Evolutionary conservation across 2,113 vertebrate genomes (phyloP), one percentile per base, ranked within the genome.

Genomic region (Gallinago media): DNA sequence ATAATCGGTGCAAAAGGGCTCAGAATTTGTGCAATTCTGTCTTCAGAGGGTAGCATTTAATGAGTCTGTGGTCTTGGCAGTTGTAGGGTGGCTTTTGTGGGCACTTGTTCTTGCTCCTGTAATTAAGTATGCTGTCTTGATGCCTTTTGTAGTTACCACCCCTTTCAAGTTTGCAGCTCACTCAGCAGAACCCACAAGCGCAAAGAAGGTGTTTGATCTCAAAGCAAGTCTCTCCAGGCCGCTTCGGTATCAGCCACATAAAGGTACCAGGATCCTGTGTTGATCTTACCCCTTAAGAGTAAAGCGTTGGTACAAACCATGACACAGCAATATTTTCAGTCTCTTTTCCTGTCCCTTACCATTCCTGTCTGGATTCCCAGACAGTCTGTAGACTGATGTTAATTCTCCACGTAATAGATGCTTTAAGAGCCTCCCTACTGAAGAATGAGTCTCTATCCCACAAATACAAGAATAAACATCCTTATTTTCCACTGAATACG

Each of bases 201-300:
- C 97, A 7, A 99, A 98, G 96, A 99, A 99, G 92, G 62, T 36
- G 2, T 99, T 99, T 97, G 99, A 99, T 91, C 98, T 99, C 86
- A 98, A 99, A 98, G 99, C 98, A 49, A 99, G 99, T 92, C 98
- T 99, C 87, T 98, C 99, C 15, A 98, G 98, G 59, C 99, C 99
- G 0, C 99, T 99, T 85, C 63, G 47, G 38, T 99, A 99, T 92
- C 98, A 99, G 94, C 99, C 99, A 34, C 99, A 99, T 55, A 99
- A 97, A 98, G 99, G 99, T 99, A 97, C 66, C 8, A 68, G 21
- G 62, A 66, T 12, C 56, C 29, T 74, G 26, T 52, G 42, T 2
- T 18, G 40, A 8, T 31, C 25, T 20, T 9, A 4, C 3, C 25
- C 47, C 44, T 66, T 3, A 12, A 9, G 18, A 65, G 32, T 8